Base-by-base conservation (phyloP, 53 echinoderm and acorn worm genomes). In the Zoroaster sp. region DNA sequence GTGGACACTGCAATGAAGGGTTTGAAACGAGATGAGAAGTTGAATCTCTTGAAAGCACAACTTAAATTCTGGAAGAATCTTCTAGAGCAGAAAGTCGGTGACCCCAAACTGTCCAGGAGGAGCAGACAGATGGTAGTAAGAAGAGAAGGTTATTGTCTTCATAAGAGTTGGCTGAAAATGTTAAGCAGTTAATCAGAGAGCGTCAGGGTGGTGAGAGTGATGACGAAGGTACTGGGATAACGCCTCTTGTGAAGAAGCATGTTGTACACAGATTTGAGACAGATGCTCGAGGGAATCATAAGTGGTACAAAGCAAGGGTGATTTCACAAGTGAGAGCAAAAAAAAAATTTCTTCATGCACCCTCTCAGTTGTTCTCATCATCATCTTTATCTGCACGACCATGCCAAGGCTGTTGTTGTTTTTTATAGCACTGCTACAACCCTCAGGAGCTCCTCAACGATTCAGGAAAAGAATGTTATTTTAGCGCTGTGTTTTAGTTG, bases 21-120 rank as follows among this genome's bases (percentile, higher is more conserved):
- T n/a, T 46, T 90, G 13, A 47, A 72, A n/a, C 42, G 66, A n/a
- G 40, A 72, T 5, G 83, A 81, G 20, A 83, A 90, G 65, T 17
- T 90, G 12, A 54, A 49, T 8, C 59, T 73, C 9, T 32, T 90
- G 9, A 90, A 89, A 77, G 82, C 67, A 33, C 75, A 92, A 63
- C 17, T 92, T 8, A 87, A 46, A 31, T 92, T 92, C 88, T 52
- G 92, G 30, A 92, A 88, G 53, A 92, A 92, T 80, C 51, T 80
- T 17, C 88, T 92, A 3, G 36, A 31, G 51, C 92, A 88, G 51
- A 92, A 72, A 65, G 25, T 65, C 4, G 78, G 73, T 72, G 88
- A 92, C 32, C 40, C 72, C 8, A 43, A 65, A 25, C 41, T 88
- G 4, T 83, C 32, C 83, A 83, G 41, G 55, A 40, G 67, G 77